Base-by-base conservation (phyloP, 2,797 vertebrate species). In the Mormyrus hasselquistii region DNA sequence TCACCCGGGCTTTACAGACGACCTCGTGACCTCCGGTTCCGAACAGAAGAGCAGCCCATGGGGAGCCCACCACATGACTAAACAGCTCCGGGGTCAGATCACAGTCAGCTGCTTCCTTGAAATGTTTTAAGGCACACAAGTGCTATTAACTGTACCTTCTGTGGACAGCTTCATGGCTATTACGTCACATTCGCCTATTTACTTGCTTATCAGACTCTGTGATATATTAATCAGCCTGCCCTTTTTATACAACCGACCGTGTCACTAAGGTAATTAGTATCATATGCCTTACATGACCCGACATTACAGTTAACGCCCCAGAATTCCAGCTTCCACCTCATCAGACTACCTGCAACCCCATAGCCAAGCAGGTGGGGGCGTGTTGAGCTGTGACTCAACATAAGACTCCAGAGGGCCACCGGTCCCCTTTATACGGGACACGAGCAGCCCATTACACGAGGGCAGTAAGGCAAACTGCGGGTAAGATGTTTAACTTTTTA, bases 401-500 rank as follows among this genome's bases (percentile, higher is more conserved):
- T 14, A 2, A 29, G 41, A 79, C 76, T 47, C 41, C 19, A 47
- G 8, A 65, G 41, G 19, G 41, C n/a, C 59, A 65, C 22, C 9
- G 59, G 22, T 29, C n/a, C 2, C 59, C 22, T 6, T 8, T n/a
- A 41, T 22, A 82, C 10, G 44, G 22, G 10, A 44, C 34, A 59
- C 3, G 12, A 5, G 19, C 25, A 83, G 44, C 50, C 34, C 55
- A 12, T 47, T 85, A 83, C 22, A 7, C 73, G 29, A 88, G 47
- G 49, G 57, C 52, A 86, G 55, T 89, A 88, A 90, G 34, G 84
- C 25, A 2, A 89, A 47, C 16, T 57, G 29, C n/a, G 6, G 53
- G 88, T 83, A n/a, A 88, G 88, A 50, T 69, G 87, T 89, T 89
- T 91, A 29, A 57, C 49, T 88, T 49, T 22, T 47, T 47, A 47